Evolutionary conservation across 2,797 vertebrate species (phyloP).

Genomic region (Hybognathus amarus): DNA sequence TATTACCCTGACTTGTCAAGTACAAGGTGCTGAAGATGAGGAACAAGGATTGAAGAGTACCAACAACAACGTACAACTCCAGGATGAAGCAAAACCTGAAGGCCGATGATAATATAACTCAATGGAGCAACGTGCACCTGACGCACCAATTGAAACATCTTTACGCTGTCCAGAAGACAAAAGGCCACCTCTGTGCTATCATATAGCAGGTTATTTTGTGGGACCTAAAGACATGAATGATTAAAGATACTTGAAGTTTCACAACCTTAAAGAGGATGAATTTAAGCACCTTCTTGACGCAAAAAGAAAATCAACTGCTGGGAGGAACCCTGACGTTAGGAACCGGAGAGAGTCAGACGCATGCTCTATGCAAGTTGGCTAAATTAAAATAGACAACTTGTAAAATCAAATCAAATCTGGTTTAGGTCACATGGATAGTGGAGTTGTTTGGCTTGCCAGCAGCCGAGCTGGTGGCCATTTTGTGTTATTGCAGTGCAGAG

Average conservation of each 20-base stretch:
- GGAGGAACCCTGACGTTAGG: not conserved
- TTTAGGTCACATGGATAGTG: slow-evolving; percentile 24
- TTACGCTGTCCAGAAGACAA: not conserved
- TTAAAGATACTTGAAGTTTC: not conserved
- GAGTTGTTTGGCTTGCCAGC: slow-evolving; percentile 22
- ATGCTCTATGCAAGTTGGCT: not conserved
- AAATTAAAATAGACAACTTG: not conserved
- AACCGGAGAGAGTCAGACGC: not conserved
- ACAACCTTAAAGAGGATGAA: not conserved
- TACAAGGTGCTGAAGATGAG: not conserved
- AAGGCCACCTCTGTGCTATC: not conserved
- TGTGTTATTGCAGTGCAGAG: slow-evolving; percentile 49
- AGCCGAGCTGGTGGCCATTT: slow-evolving; percentile 59
- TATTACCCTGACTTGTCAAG: not conserved
- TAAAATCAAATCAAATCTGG: not conserved
- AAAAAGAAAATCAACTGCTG: not conserved
- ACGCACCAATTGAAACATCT: not conserved
- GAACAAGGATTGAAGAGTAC: not conserved
- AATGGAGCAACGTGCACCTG: not conserved
- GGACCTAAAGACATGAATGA: not conserved
- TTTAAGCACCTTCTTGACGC: no score
- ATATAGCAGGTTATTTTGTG: slow-evolving; percentile 2
- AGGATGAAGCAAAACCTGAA: not conserved
- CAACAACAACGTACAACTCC: not conserved
- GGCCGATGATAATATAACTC: not conserved